Evolutionary conservation across 2,113 vertebrate genomes (phyloP).

Genomic region (Galbula dea): DNA sequence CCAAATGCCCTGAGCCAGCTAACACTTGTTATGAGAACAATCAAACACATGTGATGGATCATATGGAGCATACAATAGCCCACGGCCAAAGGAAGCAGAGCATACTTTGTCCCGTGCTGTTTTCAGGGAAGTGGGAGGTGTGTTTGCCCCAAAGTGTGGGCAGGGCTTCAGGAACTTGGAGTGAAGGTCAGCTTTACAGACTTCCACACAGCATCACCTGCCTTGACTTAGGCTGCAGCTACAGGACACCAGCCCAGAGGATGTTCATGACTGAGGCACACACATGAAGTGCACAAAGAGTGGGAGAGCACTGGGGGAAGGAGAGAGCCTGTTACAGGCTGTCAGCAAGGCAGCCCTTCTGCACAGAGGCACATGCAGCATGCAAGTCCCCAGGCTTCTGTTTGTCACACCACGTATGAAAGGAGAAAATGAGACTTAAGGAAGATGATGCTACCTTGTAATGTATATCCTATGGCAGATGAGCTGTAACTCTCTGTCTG

Average conservation of each 20-base stretch:
- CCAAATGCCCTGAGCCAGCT: neutral
- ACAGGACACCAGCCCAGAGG: fast-evolving
- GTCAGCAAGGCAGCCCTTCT: neutral
- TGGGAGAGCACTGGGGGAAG: neutral
- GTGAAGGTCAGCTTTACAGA: neutral
- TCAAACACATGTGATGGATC: neutral
- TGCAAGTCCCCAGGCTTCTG: neutral
- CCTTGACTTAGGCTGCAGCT: neutral
- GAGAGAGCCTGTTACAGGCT: neutral
- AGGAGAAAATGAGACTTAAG: neutral
- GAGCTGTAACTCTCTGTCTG: slow-evolving; percentile 37
- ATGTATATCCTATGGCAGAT: neutral
- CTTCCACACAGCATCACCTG: neutral
- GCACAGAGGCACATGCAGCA: neutral
- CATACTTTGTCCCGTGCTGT: neutral
- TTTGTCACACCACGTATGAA: fast-evolving
- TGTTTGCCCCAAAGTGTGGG: neutral
- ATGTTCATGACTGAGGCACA: fast-evolving
- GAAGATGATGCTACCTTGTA: neutral
- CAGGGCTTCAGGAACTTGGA: neutral
- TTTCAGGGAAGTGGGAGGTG: neutral
- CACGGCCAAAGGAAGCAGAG: neutral
- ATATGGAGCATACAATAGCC: neutral
- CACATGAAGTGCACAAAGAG: fast-evolving
- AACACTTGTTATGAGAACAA: neutral